Evolutionary conservation across 2,797 vertebrate species (phyloP).

Genomic region (Meda fulgida): DNA sequence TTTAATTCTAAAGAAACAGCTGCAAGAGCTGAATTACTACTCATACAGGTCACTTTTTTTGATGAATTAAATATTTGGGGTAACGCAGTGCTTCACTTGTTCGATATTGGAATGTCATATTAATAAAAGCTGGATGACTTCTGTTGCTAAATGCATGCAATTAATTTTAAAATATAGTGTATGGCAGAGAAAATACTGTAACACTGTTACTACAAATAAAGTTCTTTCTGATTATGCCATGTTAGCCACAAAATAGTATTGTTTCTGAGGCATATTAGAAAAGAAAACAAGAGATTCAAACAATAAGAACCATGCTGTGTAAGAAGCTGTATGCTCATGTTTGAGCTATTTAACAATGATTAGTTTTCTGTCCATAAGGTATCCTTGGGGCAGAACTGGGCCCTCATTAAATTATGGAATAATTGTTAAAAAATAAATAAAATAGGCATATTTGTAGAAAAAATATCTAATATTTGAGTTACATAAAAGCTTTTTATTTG

Average conservation of each 20-base stretch:
- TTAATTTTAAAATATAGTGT: not conserved
- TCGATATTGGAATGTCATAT: not conserved
- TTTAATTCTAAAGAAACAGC: no score
- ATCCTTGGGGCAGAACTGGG: no score
- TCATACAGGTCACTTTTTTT: no score
- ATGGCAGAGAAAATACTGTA: not conserved
- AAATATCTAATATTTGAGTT: no score
- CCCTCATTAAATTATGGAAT: no score
- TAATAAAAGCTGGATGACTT: not conserved
- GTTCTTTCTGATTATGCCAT: not conserved
- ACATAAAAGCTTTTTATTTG: no score
- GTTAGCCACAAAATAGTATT: not conserved
- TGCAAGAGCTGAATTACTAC: no score
- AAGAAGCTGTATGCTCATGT: no score
- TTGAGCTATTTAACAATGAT: not conserved
- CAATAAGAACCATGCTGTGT: not conserved
- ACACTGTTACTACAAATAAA: not conserved
- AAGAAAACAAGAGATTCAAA: not conserved
- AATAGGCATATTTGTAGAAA: no score
- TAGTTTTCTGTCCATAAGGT: no score
- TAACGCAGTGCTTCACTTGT: not conserved
- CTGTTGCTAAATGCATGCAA: not conserved
- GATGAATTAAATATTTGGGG: not conserved
- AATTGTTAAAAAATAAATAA: no score
- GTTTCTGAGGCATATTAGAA: not conserved